These are phyloP conservation scores for Palaemon carinicauda DNA, from an alignment of 1,140 invertebrate species.

Conservation along the genomic window DNA sequence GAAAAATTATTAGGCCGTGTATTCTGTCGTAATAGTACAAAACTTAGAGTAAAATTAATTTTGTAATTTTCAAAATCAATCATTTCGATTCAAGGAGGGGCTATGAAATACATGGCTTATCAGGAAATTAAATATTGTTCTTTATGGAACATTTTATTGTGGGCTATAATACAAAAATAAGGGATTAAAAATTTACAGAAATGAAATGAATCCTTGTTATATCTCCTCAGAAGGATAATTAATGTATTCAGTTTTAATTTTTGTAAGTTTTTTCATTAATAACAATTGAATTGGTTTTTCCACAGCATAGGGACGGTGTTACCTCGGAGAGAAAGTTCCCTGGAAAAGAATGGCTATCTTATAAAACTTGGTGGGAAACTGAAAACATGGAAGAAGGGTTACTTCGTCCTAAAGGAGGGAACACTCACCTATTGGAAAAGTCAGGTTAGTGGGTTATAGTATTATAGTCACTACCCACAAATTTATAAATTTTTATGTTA, in stretches of 20 bases:
- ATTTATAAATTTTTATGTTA: too few species aligned
- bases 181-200: too few species aligned
- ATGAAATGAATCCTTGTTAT: too few species aligned
- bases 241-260: not conserved
- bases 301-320: constrained; percentile 37
- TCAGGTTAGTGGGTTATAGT: constrained; percentile 64
- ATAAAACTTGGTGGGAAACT: constrained; percentile 94
- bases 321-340: constrained; percentile 69
- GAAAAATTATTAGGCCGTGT: too few species aligned
- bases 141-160: too few species aligned
- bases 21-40: too few species aligned
- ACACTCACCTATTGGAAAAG: constrained; percentile 93
- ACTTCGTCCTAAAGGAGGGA: constrained; percentile 93
- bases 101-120: too few species aligned
- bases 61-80: too few species aligned
- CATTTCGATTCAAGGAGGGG: too few species aligned
- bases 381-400: constrained; percentile 93
- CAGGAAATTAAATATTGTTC: too few species aligned
- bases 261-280: not conserved
- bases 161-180: too few species aligned
- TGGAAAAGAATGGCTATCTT: constrained; percentile 91
- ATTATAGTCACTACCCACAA: not conserved
- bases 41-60: too few species aligned
- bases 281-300: not conserved
- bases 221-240: not conserved